These are phyloP conservation scores for Spilarctia lutea DNA, from an alignment of 2,888 invertebrate species.

Conservation along the genomic window DNA sequence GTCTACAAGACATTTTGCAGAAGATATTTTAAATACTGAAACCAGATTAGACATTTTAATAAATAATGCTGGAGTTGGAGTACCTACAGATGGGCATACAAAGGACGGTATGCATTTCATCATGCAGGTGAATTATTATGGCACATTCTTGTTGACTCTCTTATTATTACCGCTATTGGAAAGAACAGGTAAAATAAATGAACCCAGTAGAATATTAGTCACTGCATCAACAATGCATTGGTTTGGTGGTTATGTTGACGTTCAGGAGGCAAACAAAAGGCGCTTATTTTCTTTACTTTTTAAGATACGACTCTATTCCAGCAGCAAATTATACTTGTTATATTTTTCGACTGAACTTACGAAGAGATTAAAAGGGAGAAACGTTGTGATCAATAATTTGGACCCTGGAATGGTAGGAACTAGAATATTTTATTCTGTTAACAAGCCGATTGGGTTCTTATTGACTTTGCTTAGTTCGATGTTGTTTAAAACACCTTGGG, in stretches of 20 bases:
- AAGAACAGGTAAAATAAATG: conserved; percentile 66
- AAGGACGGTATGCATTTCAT: conserved; percentile 93
- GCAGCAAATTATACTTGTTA: conserved; percentile 86
- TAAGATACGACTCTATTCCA: conserved; percentile 48
- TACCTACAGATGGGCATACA: conserved; percentile 76
- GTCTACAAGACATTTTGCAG: conserved; percentile 92
- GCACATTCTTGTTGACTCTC: conserved; percentile 90
- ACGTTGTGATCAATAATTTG: conserved; percentile 91
- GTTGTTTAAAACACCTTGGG: conserved; percentile 89
- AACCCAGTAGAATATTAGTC: conserved; percentile 66
- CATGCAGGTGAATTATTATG: conserved; percentile 97
- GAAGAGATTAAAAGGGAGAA: conserved; percentile 86
- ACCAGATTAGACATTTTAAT: conserved; percentile 91
- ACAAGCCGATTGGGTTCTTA: conserved; percentile 79
- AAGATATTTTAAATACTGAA: conserved; percentile 89
- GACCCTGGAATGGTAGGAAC: conserved; percentile 94
- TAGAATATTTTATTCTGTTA: conserved; percentile 86
- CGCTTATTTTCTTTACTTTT: conserved; percentile 23
- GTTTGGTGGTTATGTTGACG: conserved; percentile 41
- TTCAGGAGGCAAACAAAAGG: conserved; percentile 46
- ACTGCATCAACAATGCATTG: conserved; percentile 83
- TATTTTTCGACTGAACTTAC: conserved; percentile 90
- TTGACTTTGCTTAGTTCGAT: conserved; percentile 77
- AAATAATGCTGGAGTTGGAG: conserved; percentile 94
- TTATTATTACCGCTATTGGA: conserved; percentile 59